A percentile compares a stretch with the other conserved stretches of the same genome.
These are phyloP conservation scores for Chamaetylas fuelleborni DNA, from an alignment of 2,113 vertebrate species.

Conservation along the genomic window DNA sequence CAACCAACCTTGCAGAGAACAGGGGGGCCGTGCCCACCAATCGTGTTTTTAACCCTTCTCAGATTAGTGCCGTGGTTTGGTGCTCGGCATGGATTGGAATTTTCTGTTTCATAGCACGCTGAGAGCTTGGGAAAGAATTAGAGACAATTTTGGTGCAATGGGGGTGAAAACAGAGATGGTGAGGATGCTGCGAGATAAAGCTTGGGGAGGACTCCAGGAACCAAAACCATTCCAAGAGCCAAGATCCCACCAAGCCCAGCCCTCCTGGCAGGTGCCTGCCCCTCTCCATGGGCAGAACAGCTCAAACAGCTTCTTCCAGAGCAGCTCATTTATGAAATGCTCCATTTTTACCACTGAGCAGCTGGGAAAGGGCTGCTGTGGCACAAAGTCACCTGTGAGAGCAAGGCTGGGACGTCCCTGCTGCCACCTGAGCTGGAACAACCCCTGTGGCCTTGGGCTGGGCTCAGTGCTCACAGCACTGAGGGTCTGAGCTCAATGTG, in stretches of 20 bases:
- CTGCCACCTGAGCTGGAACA: not conserved
- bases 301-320: not conserved
- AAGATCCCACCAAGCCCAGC: not conserved
- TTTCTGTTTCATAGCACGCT: not conserved
- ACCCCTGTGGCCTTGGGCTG: not conserved
- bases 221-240: not conserved
- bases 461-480: accelerated
- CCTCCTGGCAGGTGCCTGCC: not conserved
- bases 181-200: not conserved
- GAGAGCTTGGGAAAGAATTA: not conserved
- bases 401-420: not conserved
- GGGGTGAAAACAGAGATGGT: not conserved
- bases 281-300: not conserved
- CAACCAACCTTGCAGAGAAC: conserved; percentile 32
- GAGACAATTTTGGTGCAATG: not conserved
- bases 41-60: conserved; percentile 44
- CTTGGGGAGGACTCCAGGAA: not conserved
- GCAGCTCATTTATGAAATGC: not conserved
- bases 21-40: conserved; percentile 21
- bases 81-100: not conserved
- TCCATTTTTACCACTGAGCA: not conserved
- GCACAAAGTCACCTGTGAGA: not conserved
- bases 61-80: not conserved
- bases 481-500: not conserved
- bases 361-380: not conserved